phyloP scores from a whole-genome alignment of 2,797 vertebrate genomes.

The Rhincodon typus region DNA sequence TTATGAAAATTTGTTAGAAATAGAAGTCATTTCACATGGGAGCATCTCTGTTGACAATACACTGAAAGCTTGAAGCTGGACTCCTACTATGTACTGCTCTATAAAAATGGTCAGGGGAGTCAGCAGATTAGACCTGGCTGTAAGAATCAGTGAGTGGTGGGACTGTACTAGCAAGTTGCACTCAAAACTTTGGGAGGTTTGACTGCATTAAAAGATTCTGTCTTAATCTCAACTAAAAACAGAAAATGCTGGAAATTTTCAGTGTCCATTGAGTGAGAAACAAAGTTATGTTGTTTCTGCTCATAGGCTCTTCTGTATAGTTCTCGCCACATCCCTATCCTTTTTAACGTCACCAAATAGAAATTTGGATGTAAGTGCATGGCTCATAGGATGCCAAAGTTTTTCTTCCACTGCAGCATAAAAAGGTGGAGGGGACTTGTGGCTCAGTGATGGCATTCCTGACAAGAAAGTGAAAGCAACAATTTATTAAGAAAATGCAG shows the following conservation, averaged over 20 bases:
- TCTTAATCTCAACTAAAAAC: too few species aligned
- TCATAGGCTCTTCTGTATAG: background rate
- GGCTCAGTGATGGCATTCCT: background rate
- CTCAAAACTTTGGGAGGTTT: background rate
- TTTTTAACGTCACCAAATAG: background rate
- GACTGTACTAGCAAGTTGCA: background rate
- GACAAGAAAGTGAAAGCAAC: background rate
- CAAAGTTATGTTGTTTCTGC: too few species aligned
- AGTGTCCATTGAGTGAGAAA: too few species aligned
- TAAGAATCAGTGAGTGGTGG: background rate
- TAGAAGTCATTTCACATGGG: background rate
- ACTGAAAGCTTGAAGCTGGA: background rate
- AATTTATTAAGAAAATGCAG: background rate
- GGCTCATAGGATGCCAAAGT: background rate
- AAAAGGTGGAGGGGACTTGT: too few species aligned
- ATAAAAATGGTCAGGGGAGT: background rate
- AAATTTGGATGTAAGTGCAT: background rate
- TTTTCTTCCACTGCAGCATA: background rate
- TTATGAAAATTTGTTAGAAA: background rate
- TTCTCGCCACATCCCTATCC: background rate
- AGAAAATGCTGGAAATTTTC: too few species aligned
- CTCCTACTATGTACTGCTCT: background rate
- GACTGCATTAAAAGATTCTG: background rate
- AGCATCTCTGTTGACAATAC: background rate
- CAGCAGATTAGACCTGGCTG: background rate